Evolutionary conservation across 2,797 vertebrate species (phyloP).

Genomic region (Hoplostethus mediterraneus): DNA sequence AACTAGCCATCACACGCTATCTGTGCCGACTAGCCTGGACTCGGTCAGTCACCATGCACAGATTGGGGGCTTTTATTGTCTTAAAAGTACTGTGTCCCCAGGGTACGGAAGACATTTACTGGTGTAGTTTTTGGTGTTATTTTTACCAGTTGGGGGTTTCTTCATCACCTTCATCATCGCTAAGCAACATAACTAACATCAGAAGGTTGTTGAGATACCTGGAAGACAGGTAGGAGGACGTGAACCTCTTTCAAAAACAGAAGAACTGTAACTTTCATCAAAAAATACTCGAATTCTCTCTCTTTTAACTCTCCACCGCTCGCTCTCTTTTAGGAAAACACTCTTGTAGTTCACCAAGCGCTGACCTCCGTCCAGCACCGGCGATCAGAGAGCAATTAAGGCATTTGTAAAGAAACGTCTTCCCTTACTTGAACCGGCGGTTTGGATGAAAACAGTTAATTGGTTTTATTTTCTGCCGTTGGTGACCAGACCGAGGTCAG

Average conservation of each 20-base stretch:
- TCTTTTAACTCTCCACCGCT: constrained; percentile 4
- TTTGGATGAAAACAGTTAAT: constrained; percentile 59
- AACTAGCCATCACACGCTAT: no score
- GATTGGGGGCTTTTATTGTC: no score
- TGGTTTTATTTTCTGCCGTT: constrained; percentile 50
- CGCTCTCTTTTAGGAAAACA: constrained; percentile 4
- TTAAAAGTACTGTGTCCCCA: no score
- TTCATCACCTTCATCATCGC: neutral
- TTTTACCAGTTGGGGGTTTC: neutral
- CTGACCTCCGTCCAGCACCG: constrained; percentile 49
- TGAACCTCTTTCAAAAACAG: constrained; percentile 4
- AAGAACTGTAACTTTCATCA: constrained; percentile 20
- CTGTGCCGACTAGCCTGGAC: no score
- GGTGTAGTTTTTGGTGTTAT: neutral
- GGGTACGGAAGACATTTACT: no score
- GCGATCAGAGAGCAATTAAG: constrained; percentile 66
- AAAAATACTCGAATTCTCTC: constrained; percentile 20
- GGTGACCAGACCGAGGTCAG: constrained; percentile 77
- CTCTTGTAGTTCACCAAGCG: constrained; percentile 46
- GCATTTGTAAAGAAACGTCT: constrained; percentile 65
- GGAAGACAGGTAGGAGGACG: neutral
- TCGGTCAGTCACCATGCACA: no score
- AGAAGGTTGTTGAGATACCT: constrained; percentile 2
- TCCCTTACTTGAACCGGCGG: constrained; percentile 60
- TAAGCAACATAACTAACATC: constrained; percentile 15